Evolutionary conservation across 1,140 invertebrate species (phyloP).

Genomic region (Centruroides vittatus): DNA sequence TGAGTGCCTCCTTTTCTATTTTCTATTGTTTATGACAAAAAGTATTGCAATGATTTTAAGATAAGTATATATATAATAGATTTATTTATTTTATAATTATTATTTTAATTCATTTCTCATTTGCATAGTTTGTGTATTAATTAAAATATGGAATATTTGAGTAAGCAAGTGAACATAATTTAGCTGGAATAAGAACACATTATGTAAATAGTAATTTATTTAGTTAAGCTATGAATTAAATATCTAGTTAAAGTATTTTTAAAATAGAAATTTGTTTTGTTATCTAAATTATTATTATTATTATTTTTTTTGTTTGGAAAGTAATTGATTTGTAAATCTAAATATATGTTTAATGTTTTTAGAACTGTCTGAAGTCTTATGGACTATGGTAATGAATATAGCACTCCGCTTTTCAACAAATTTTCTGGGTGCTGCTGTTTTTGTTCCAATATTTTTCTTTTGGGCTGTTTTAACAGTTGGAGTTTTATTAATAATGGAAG

Average conservation of each 20-base stretch:
- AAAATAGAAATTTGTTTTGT: neutral
- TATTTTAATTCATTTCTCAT: no score
- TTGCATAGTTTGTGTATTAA: no score
- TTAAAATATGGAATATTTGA: no score
- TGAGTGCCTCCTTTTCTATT: no score
- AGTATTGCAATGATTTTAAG: no score
- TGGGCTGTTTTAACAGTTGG: slow-evolving; percentile 77
- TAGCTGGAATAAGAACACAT: no score
- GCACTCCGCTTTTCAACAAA: neutral
- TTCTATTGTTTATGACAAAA: no score
- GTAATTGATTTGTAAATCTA: neutral
- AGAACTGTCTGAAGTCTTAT: slow-evolving; percentile 48
- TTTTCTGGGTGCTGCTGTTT: slow-evolving; percentile 35
- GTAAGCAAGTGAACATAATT: no score
- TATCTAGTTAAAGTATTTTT: neutral
- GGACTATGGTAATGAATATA: slow-evolving; percentile 19
- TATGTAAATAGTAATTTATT: neutral
- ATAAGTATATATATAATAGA: no score
- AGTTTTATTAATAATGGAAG: slow-evolving; percentile 91
- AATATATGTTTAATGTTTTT: neutral
- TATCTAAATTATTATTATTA: no score
- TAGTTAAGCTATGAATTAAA: neutral
- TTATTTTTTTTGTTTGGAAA: neutral
- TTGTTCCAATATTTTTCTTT: slow-evolving; percentile 63
- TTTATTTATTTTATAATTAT: no score